Conservation (phyloP, 2,113 vertebrate species). For the Cisticola juncidis region DNA sequence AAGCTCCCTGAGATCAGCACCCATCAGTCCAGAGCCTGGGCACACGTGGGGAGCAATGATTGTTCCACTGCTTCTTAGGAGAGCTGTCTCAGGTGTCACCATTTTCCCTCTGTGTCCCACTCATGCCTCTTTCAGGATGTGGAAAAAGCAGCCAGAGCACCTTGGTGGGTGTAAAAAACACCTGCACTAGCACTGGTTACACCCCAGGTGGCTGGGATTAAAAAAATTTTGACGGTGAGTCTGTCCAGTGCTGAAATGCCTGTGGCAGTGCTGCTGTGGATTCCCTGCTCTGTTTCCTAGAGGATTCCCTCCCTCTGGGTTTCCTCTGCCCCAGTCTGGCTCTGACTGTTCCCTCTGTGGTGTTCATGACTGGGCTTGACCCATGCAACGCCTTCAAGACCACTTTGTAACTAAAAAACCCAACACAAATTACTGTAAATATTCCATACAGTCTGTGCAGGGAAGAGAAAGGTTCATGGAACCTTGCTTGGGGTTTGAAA, state of each 20-base stretch:
- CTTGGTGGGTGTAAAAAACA: background rate
- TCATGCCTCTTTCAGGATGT: fast-evolving
- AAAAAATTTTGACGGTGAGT: background rate
- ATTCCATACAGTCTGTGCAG: too few species aligned
- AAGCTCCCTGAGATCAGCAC: background rate
- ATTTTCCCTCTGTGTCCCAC: fast-evolving
- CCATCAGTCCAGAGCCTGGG: background rate
- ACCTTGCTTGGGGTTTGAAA: background rate
- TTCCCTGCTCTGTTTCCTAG: fast-evolving
- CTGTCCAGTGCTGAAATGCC: background rate
- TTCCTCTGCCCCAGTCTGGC: background rate
- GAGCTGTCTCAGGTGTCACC: background rate
- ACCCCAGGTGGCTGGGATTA: fast-evolving
- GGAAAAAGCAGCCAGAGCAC: background rate
- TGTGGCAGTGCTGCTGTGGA: background rate
- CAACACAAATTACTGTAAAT: background rate
- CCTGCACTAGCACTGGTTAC: fast-evolving
- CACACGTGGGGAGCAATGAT: background rate
- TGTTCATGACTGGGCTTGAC: background rate
- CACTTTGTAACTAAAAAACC: background rate
- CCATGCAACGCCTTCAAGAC: background rate
- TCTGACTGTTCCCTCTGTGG: background rate
- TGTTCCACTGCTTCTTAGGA: background rate
- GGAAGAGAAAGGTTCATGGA: background rate
- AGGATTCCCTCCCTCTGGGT: background rate